Evolutionary conservation across 2,888 invertebrate species (phyloP), one percentile per base, ranked within the genome.

Genomic region (Oligia fasciuncula): DNA sequence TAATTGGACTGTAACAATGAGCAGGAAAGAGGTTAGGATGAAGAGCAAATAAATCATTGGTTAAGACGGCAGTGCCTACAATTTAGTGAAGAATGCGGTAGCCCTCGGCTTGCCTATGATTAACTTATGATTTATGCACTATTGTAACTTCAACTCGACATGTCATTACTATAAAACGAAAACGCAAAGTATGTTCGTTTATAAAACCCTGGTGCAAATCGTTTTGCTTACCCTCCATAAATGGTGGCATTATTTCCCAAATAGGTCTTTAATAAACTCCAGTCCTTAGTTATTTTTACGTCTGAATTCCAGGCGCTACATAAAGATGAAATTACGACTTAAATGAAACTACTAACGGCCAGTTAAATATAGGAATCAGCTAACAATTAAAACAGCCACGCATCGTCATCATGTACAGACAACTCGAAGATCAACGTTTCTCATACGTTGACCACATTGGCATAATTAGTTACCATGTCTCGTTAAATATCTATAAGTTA

Each of bases 51-150:
- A 75, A 84, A 85, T 69, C 60, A 78, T 57, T 29, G 57, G 70
- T 63, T 49, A 43, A 35, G 63, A 70, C 11, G 40, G 23, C 19
- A 65, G 51, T 72, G 29, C 65, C 65, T 81, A 49, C 43, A 40
- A 71, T 51, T 72, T 75, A 13, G 54, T 57, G 23, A 23, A 43
- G 86, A 78, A 76, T 82, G 83, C 76, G 65, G 76, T 60, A 57
- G 65, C 23, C 23, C n/a, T 67, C 66, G 9, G 57, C 54, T 57
- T 46, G n/a, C 1, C 77, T 67, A 71, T 73, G 65, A 76, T 85
- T 77, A 46, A 60, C 43, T 77, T 57, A 19, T 40, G 75, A 84
- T 84, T 83, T 83, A 85, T 84, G 70, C 35, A 76, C 73, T 76
- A 76, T 79, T 83, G 71, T 83, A 51, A 71, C 66, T 85, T 65